These are phyloP conservation scores for Oreochromis grahami DNA, from an alignment of 2,797 vertebrate species.

Conservation along the genomic window DNA sequence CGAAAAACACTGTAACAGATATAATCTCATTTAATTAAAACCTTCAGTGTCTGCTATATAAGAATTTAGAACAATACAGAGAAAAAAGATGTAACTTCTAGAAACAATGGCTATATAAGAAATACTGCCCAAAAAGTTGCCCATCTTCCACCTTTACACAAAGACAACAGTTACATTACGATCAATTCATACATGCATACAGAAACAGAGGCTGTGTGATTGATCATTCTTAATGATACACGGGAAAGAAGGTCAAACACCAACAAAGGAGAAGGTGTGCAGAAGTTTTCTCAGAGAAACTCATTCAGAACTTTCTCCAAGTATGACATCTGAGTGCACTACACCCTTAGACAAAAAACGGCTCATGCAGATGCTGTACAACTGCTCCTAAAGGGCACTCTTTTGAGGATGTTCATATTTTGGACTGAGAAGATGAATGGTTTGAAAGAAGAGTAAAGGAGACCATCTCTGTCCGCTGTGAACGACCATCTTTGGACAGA, in stretches of 20 bases:
- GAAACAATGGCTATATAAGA: not conserved
- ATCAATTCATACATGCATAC: not conserved
- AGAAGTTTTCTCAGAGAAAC: not conserved
- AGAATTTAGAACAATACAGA: not conserved
- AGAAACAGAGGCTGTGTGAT: not conserved
- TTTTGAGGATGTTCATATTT: not conserved
- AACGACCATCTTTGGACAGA: not conserved
- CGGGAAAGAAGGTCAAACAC: not conserved
- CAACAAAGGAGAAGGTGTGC: not conserved
- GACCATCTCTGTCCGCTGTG: not conserved
- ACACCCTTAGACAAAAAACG: not conserved
- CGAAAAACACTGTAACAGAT: not conserved
- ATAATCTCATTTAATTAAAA: not conserved
- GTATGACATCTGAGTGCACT: not conserved
- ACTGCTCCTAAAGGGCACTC: not conserved
- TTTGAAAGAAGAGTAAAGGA: not conserved
- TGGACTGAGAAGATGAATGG: not conserved
- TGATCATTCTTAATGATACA: not conserved
- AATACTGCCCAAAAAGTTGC: not conserved
- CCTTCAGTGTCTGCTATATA: not conserved
- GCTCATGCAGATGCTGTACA: not conserved
- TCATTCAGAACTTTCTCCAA: not conserved
- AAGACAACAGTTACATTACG: not conserved
- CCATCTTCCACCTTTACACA: not conserved
- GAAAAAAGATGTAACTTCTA: not conserved